A percentile compares a stretch with the other conserved stretches of the same genome.
Evolutionary conservation across 2,113 vertebrate species (phyloP).

Genomic region (Rhombomys opimus): DNA sequence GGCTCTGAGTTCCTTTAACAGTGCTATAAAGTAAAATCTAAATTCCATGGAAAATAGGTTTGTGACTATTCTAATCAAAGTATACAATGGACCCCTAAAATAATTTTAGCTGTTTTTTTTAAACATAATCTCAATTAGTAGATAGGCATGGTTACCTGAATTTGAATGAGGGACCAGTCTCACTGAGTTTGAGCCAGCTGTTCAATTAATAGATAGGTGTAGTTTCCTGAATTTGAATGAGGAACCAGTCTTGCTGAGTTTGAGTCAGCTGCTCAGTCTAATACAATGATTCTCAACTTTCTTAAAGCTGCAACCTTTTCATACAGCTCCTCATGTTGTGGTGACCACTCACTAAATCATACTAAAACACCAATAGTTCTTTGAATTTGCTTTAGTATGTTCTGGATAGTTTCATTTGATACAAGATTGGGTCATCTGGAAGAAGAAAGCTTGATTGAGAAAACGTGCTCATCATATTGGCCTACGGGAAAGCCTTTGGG

Average conservation of each 20-base stretch:
- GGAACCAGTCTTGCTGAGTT: neutral
- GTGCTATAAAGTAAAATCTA: neutral
- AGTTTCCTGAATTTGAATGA: conserved; percentile 6
- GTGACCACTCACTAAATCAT: conserved; percentile 67
- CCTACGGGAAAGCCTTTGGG: neutral
- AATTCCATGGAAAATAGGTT: neutral
- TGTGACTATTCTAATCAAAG: conserved; percentile 51
- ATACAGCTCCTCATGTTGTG: neutral
- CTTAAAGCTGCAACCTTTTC: neutral
- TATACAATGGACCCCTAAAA: neutral
- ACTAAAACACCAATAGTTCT: conserved; percentile 79
- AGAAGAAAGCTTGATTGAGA: neutral
- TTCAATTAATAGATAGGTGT: conserved; percentile 20
- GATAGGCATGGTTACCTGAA: neutral
- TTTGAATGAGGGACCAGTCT: neutral
- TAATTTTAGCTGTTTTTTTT: neutral
- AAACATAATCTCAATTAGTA: neutral
- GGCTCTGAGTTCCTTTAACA: neutral
- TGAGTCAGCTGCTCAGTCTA: neutral
- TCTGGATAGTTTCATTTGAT: neutral
- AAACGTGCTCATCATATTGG: neutral
- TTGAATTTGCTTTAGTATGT: conserved; percentile 80
- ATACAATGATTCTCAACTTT: neutral
- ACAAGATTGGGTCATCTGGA: neutral
- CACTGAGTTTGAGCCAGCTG: neutral